Percentiles rank a stretch among this genome's conserved stretches.
Evolutionary conservation across 2,888 invertebrate species (phyloP).

Genomic region (Hypomecis punctinalis): DNA sequence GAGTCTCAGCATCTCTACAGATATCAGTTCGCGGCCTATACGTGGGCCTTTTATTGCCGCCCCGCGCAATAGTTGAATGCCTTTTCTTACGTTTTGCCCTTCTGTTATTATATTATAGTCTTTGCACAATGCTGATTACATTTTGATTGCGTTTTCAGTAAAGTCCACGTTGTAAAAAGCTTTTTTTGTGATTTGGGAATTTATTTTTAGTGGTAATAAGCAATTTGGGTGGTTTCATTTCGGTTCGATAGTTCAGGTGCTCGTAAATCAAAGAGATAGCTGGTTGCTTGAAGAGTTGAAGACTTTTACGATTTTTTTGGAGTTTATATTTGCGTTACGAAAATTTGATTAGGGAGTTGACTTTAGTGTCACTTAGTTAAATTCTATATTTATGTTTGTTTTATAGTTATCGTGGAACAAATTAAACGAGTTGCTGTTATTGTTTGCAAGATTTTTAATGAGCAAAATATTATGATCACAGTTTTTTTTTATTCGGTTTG

Average conservation of each 20-base stretch:
- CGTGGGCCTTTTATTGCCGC: conserved; percentile 36
- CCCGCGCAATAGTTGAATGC: conserved; percentile 36
- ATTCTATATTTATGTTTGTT: no score
- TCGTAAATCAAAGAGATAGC: not conserved
- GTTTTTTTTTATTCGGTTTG: no score
- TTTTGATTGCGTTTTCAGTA: conserved; percentile 32
- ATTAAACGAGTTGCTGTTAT: no score
- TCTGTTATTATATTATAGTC: conserved; percentile 38
- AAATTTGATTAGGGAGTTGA: not conserved
- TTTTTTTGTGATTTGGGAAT: conserved; percentile 1
- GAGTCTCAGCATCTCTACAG: conserved; percentile 17
- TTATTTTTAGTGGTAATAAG: conserved; percentile 10
- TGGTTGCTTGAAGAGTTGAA: not conserved
- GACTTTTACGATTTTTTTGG: not conserved
- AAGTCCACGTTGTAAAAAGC: conserved; percentile 18
- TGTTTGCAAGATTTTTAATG: no score
- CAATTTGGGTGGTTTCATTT: conserved; percentile 1
- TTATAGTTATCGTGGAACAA: no score
- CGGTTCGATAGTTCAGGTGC: conserved; percentile 3
- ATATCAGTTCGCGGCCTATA: conserved; percentile 36
- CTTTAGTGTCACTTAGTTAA: not conserved
- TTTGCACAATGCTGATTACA: conserved; percentile 33
- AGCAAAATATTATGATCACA: no score
- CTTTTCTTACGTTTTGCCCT: conserved; percentile 33
- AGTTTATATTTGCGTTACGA: not conserved